Evolutionary conservation across 2,888 invertebrate species (phyloP).

Genomic region (Meteorus cinctellus): DNA sequence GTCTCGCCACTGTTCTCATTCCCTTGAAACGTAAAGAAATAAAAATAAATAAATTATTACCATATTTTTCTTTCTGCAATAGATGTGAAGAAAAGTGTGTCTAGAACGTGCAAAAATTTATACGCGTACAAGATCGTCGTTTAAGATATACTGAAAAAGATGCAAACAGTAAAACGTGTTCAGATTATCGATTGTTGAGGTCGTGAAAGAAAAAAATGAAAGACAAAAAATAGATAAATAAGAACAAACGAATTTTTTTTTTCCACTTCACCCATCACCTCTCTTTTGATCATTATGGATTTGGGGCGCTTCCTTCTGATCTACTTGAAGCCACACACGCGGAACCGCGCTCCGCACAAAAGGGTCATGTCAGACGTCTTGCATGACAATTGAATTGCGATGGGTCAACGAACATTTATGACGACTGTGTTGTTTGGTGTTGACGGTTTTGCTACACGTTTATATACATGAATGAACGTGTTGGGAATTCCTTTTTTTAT

Average conservation of each 20-base stretch:
- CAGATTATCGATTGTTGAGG: conserved; percentile 11
- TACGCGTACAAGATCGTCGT: not conserved
- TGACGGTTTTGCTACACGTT: not conserved
- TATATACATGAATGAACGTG: conserved; percentile 7
- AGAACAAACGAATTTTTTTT: not conserved
- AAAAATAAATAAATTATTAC: not conserved
- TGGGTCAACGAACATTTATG: conserved; percentile 45
- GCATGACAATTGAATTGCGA: conserved; percentile 30
- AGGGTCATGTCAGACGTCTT: conserved; percentile 23
- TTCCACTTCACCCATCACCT: not conserved
- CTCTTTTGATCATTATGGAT: conserved; percentile 28
- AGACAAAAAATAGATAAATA: not conserved
- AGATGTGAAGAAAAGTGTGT: not conserved
- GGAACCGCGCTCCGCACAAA: conserved; percentile 24
- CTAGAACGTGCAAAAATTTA: conserved; percentile 19
- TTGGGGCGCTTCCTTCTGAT: conserved; percentile 33
- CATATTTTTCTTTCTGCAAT: not conserved
- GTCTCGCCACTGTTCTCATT: not conserved
- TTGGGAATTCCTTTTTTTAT: not conserved
- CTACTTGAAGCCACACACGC: conserved; percentile 28
- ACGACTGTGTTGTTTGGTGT: conserved; percentile 43
- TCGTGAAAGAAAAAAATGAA: not conserved
- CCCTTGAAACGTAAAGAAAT: not conserved
- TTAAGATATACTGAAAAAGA: not conserved
- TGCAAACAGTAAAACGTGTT: conserved; percentile 20